Evolutionary conservation across 1,140 invertebrate species (phyloP), one percentile per base, ranked within the genome.

Genomic region (Scaptodrosophila lebanonensis): DNA sequence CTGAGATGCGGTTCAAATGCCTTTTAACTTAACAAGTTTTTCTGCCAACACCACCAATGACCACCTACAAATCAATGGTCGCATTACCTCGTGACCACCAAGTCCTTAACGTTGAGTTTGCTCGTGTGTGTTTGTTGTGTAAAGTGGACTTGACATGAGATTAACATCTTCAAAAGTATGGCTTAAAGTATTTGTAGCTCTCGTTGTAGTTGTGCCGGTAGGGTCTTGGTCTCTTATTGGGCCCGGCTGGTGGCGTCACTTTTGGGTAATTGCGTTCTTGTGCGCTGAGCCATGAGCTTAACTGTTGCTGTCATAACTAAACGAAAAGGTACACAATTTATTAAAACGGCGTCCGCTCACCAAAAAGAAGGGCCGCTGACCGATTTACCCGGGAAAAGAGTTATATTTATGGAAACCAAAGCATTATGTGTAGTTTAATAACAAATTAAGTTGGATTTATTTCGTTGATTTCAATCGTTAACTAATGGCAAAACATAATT

Each of bases 11-110:
- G 79, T 83, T 83, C 79, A 83, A 83, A 77, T 73, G 79, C 79
- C 79, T 83, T 83, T 83, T 83, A 83, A 83, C 79, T 83, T 83
- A 84, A 83, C 79, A 83, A 83, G 79, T 83, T 82, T 82, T 72
- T 77, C 76, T 71, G 65, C 72, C 79, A 83, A 83, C 66, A 72
- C 77, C 60, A 77, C 44, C 27, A 68, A 75, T 63, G 64, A 40
- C 50, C 33, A 38, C 61, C 50, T 54, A 71, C 76, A 83, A 71
- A 68, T 68, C 77, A 83, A 77, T 77, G 67, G 70, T 12, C 51
- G 68, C 75, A 70, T 82, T 82, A 63, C 69, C 57, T 62, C 57
- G 60, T 75, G 57, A 58, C 53, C 47, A 50, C 54, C 53, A 42
- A 69, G 70, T 72, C 76, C 73, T 83, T 77, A 61, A 66, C 66